phyloP scores from a whole-genome alignment of 2,113 vertebrate genomes.

The Chamaea fasciata region DNA sequence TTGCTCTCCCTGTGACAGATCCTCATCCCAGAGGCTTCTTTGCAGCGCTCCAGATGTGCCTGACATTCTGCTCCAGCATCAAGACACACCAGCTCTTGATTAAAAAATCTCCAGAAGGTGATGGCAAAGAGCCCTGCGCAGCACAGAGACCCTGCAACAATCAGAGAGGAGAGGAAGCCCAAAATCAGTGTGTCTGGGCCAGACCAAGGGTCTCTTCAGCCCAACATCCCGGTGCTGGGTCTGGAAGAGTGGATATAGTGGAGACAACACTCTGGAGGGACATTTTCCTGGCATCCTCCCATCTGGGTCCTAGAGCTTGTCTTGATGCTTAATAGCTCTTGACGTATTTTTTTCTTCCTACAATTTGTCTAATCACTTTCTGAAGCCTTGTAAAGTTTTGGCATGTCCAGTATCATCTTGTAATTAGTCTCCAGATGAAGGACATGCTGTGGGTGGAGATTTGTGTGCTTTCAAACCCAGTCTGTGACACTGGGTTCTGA shows the following conservation, averaged over 20 bases:
- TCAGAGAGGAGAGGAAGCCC: neutral
- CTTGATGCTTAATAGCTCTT: neutral
- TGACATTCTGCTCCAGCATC: neutral
- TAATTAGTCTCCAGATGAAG: neutral
- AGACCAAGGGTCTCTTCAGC: neutral
- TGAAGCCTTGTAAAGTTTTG: neutral
- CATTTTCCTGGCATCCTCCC: neutral
- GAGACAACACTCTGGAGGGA: neutral
- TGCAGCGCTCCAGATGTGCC: neutral
- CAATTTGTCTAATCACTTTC: conserved; percentile 1
- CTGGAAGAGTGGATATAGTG: neutral
- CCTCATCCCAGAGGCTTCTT: neutral
- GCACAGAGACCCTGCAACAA: neutral
- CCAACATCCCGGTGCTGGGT: neutral
- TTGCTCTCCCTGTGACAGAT: neutral
- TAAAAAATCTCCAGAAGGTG: neutral
- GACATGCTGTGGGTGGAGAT: accelerated
- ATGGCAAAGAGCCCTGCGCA: neutral
- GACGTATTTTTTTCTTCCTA: neutral
- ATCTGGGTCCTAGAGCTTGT: neutral
- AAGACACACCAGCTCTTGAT: neutral
- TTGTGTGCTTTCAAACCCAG: neutral
- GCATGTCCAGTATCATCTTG: neutral
- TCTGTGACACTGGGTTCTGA: neutral
- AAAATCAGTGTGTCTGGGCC: neutral